A percentile compares a stretch with the other conserved stretches of the same genome.
Conservation (phyloP, 2,888 invertebrate species). For the Acanthococcus lagerstroemiae region DNA sequence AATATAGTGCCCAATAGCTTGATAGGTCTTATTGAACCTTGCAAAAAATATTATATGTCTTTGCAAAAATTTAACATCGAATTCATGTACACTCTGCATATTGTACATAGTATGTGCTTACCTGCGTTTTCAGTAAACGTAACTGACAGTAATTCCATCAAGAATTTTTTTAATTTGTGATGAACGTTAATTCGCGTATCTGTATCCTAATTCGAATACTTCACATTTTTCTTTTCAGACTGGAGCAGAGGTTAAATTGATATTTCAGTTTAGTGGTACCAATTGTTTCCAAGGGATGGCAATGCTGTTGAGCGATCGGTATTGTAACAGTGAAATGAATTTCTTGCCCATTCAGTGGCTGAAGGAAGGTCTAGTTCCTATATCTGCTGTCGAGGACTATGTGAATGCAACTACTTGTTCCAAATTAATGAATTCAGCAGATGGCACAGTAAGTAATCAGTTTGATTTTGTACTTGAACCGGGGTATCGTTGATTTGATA, state of each 20-base stretch:
- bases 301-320: neutral
- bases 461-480: neutral
- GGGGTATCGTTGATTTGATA: too few relatives aligned
- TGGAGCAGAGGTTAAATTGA: slow-evolving; percentile 18
- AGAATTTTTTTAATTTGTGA: neutral
- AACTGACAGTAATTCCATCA: too few relatives aligned
- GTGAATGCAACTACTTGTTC: neutral
- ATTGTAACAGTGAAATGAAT: neutral
- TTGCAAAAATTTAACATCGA: neutral
- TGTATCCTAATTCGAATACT: neutral
- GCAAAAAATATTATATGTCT: neutral
- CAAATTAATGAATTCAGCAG: slow-evolving; percentile 7
- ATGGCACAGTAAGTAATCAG: slow-evolving; percentile 4
- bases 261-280: slow-evolving; percentile 20
- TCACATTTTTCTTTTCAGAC: neutral
- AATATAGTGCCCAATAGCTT: neutral
- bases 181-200: neutral
- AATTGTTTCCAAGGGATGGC: slow-evolving; percentile 26
- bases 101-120: too few relatives aligned
- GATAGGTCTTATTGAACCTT: neutral
- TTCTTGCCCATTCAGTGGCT: slow-evolving; percentile 21
- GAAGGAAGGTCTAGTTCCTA: slow-evolving; percentile 9
- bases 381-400: slow-evolving; percentile 15
- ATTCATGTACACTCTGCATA: too few relatives aligned
- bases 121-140: too few relatives aligned